phyloP scores from a whole-genome alignment of 2,888 invertebrate genomes.

The Cacoxenus indagator region DNA sequence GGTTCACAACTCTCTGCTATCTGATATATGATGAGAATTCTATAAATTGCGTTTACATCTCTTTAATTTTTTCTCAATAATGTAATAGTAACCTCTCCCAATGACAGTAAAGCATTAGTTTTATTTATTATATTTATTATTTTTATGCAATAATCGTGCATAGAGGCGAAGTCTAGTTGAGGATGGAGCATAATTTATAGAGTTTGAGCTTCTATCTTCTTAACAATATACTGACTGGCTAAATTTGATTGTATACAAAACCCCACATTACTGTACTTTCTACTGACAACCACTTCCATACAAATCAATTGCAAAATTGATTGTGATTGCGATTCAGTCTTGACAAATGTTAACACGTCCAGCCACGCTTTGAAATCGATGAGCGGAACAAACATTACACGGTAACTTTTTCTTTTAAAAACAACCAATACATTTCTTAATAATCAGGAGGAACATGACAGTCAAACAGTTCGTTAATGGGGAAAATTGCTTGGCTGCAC shows the following conservation, averaged over 20 bases:
- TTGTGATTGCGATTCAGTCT: background rate
- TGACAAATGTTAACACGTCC: constrained; percentile 9
- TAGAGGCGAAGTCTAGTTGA: no score
- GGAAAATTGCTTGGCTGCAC: constrained; percentile 2
- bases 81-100: no score
- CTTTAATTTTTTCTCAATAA: no score
- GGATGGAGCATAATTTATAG: no score
- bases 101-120: no score
- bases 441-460: background rate
- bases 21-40: no score
- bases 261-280: background rate
- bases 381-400: background rate
- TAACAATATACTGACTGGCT: background rate
- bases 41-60: no score
- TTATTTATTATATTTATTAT: no score
- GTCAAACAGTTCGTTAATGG: background rate
- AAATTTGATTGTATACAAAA: background rate
- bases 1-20: no score
- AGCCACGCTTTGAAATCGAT: background rate
- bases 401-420: constrained; percentile 3
- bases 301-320: background rate
- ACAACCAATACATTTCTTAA: constrained; percentile 7
- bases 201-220: background rate
- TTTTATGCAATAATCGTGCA: no score
- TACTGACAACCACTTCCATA: background rate